Evolutionary conservation across 2,888 invertebrate genomes (phyloP), one percentile per base, ranked within the genome.

Genomic region (Diploptera punctata): DNA sequence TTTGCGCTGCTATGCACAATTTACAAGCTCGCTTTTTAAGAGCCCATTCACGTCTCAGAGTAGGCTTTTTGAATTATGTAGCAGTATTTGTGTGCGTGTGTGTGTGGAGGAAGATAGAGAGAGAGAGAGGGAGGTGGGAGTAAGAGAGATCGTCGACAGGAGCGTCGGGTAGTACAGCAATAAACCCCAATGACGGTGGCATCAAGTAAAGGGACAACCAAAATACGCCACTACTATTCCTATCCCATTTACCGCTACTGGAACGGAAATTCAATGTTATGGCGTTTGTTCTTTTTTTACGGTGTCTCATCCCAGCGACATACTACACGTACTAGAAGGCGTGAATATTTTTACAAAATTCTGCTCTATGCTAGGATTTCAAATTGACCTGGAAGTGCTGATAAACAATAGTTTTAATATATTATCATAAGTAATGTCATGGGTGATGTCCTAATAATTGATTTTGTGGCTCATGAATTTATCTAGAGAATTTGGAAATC

Each of bases 21-120:
- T 68, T 60, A 67, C 72, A 68, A 68, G 72, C 61, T 57, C 60
- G 57, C 68, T 61, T 68, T 72, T 68, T 72, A 72, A 67, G 72
- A 72, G 52, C 61, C 67, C 67, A 72, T 72, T 68, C 72, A 72
- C 72, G 68, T 72, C 72, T 31, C 38, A 18, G 49, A 68, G 29
- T 43, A 67, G 31, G 60, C 38, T 52, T 68, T 71, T 68, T 72
- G 72, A 72, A 72, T 72, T 68, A 72, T 72, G 72, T 68, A 72
- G 47, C 44, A 65, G 29, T 16, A 54, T n/a, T n/a, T n/a, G n/a
- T n/a, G n/a, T n/a, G n/a, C n/a, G n/a, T n/a, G n/a, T n/a, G n/a
- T n/a, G n/a, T n/a, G 44, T 18, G 43, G 29, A 65, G 33, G 7
- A 31, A 60, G 31, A 47, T 7, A 13, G 47, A 47, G 47, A 10